These are phyloP conservation scores for Sparus aurata DNA, from an alignment of 2,797 vertebrate genomes.

Conservation along the genomic window DNA sequence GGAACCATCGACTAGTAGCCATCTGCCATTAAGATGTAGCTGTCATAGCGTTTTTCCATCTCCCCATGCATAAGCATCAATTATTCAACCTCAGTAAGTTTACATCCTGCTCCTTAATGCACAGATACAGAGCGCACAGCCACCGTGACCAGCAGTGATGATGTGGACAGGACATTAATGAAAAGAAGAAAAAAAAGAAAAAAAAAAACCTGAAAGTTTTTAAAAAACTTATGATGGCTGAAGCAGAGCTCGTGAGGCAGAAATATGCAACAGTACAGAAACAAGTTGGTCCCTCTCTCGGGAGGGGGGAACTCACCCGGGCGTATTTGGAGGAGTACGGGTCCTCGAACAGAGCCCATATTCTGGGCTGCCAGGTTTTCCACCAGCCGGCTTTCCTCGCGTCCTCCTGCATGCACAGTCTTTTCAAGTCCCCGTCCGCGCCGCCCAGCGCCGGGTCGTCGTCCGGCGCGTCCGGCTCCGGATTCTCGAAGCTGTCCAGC, in stretches of 20 bases:
- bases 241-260: conserved; percentile 1
- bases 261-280: conserved; percentile 53
- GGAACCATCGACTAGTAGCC: conserved; percentile 26
- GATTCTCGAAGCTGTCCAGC: conserved; percentile 93
- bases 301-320: conserved; percentile 88
- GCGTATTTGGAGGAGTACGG: conserved; percentile 95
- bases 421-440: conserved; percentile 91
- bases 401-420: conserved; percentile 93
- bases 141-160: conserved; percentile 14
- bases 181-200: background rate
- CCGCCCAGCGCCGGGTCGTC: conserved; percentile 88
- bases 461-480: conserved; percentile 88
- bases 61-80: conserved; percentile 71
- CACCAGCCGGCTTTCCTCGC: conserved; percentile 91
- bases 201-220: conserved; percentile 48
- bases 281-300: conserved; percentile 39
- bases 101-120: conserved; percentile 60
- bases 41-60: conserved; percentile 52
- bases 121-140: conserved; percentile 34
- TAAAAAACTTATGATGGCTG: conserved; percentile 42
- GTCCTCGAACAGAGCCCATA: conserved; percentile 96
- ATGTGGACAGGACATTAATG: conserved; percentile 20
- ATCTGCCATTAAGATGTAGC: conserved; percentile 43
- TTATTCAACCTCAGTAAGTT: conserved; percentile 74
- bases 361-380: conserved; percentile 90